A percentile compares a stretch with the other conserved stretches of the same genome.
phyloP scores from a whole-genome alignment of 2,888 invertebrate genomes.

The Machimus rusticus region DNA sequence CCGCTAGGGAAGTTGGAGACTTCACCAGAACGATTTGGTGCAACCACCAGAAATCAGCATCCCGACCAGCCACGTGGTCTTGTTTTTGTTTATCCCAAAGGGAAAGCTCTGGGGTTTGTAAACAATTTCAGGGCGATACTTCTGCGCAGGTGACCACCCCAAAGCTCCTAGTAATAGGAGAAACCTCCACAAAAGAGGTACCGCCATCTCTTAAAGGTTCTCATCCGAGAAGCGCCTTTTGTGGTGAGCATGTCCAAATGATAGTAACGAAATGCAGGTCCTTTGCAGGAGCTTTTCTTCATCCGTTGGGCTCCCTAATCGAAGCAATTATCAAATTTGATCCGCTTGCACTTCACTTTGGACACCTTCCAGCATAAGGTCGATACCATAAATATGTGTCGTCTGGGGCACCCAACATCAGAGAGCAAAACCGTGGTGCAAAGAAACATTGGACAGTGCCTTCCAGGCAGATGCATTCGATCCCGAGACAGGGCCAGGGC shows the following conservation, averaged over 20 bases:
- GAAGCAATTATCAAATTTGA: slow-evolving; percentile 38
- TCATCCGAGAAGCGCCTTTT: background rate
- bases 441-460: slow-evolving; percentile 10
- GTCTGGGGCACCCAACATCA: background rate
- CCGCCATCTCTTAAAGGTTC: background rate
- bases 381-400: slow-evolving; percentile 14
- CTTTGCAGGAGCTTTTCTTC: background rate
- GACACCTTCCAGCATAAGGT: slow-evolving; percentile 23
- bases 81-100: slow-evolving; percentile 9
- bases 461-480: slow-evolving; percentile 18
- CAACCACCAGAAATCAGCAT: background rate
- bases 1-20: background rate
- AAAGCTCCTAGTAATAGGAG: background rate
- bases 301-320: background rate
- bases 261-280: background rate
- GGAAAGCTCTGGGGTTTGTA: background rate
- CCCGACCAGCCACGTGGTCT: background rate
- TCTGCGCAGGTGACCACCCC: background rate
- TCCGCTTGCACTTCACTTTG: slow-evolving; percentile 22
- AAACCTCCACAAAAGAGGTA: background rate
- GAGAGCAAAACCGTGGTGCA: background rate
- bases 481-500: background rate
- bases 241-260: background rate
- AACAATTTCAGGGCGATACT: background rate
- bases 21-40: background rate